Evolutionary conservation across 2,113 vertebrate genomes (phyloP).

Genomic region (Caranx melampygus): DNA sequence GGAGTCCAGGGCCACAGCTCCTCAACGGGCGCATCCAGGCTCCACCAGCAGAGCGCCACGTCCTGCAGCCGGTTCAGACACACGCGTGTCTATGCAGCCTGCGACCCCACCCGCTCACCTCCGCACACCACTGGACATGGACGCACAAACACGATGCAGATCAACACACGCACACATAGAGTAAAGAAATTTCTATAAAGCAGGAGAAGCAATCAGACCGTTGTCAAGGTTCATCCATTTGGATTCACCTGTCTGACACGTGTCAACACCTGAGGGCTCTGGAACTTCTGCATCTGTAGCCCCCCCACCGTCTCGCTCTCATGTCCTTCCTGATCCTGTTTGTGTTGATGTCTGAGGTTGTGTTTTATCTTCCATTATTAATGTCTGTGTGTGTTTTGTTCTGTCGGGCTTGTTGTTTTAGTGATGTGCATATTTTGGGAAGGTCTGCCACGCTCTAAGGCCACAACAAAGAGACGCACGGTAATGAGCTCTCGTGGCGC

Average conservation of each 20-base stretch:
- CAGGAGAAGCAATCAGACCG: conserved; percentile 6
- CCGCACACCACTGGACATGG: conserved; percentile 85
- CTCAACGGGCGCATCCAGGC: conserved; percentile 73
- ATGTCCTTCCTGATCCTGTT: conserved; percentile 58
- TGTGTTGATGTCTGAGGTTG: conserved; percentile 66
- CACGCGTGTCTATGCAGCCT: conserved; percentile 83
- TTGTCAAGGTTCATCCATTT: conserved; percentile 44
- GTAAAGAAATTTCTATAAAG: conserved; percentile 4
- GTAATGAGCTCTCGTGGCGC: conserved; percentile 81
- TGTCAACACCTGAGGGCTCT: conserved; percentile 49
- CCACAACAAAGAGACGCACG: conserved; percentile 78
- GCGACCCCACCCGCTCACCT: conserved; percentile 81
- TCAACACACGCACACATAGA: background rate
- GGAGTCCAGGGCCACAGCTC: conserved; percentile 92
- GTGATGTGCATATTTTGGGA: conserved; percentile 82
- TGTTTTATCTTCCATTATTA: conserved; percentile 79
- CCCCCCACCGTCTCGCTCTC: conserved; percentile 1
- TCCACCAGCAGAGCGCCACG: conserved; percentile 92
- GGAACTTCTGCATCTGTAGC: conserved; percentile 40
- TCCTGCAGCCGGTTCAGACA: conserved; percentile 88
- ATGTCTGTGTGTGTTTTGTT: conserved; percentile 69
- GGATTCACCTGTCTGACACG: conserved; percentile 33
- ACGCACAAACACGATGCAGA: background rate
- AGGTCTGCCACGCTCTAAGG: conserved; percentile 80
- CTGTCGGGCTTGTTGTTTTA: conserved; percentile 75